Conservation (phyloP, 2,888 invertebrate genomes). For the Julus scandinavius region DNA sequence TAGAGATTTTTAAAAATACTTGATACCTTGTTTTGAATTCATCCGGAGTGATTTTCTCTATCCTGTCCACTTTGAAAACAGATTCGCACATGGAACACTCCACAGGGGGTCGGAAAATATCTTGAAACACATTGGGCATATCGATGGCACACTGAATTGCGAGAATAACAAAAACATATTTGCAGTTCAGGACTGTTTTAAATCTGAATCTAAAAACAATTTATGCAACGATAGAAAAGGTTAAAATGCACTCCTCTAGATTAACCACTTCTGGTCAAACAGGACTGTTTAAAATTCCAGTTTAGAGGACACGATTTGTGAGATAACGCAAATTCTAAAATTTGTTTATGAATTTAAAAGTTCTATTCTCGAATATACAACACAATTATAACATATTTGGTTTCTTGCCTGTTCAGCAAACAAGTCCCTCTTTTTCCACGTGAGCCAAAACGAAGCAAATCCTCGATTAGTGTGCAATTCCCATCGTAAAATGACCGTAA, state of each 20-base stretch:
- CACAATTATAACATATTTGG: no score
- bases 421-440: conserved; percentile 50
- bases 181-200: no score
- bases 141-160: conserved; percentile 61
- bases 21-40: conserved; percentile 76
- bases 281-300: no score
- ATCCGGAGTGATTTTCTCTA: conserved; percentile 74
- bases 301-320: no score
- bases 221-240: no score
- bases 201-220: no score
- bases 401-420: conserved; percentile 52
- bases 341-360: no score
- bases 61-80: conserved; percentile 74
- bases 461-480: conserved; percentile 51
- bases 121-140: conserved; percentile 62
- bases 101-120: conserved; percentile 80
- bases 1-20: not conserved
- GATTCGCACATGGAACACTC: conserved; percentile 81
- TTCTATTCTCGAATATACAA: no score
- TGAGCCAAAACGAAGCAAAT: conserved; percentile 51
- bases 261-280: no score
- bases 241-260: no score
- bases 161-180: not conserved
- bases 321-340: no score
- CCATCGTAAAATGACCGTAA: not conserved